phyloP scores from a whole-genome alignment of 2,797 vertebrate genomes.

The Pseudocheirus occidentalis region DNA sequence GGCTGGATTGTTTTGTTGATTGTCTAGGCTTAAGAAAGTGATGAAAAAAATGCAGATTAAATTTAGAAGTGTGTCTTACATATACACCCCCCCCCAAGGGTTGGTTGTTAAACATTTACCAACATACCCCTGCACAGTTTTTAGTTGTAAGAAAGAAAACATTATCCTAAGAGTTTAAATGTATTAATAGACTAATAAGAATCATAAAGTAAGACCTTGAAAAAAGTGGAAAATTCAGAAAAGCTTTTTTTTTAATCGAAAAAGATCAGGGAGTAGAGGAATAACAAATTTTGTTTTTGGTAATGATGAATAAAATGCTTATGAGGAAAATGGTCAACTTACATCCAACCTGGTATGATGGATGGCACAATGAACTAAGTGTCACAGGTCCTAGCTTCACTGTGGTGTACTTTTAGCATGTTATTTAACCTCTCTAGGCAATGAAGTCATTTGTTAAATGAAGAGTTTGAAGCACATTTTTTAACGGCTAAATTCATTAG shows the following conservation, averaged over 20 bases:
- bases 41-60: not conserved
- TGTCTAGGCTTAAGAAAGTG: too few species aligned
- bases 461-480: not conserved
- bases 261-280: not conserved
- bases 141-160: not conserved
- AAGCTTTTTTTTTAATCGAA: not conserved
- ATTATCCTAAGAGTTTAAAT: too few species aligned
- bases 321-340: not conserved
- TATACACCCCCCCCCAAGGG: too few species aligned
- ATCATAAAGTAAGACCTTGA: too few species aligned
- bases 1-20: too few species aligned
- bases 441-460: not conserved
- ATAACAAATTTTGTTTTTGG: not conserved
- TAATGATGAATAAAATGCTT: not conserved
- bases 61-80: too few species aligned
- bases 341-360: not conserved
- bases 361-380: not conserved
- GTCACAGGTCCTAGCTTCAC: not conserved
- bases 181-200: too few species aligned
- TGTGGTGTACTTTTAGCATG: not conserved
- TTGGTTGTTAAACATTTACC: too few species aligned
- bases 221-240: not conserved
- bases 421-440: too few species aligned
- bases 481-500: not conserved
- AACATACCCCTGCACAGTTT: too few species aligned